Evolutionary conservation across 2,888 invertebrate species (phyloP).

Genomic region (Apamea crenata): DNA sequence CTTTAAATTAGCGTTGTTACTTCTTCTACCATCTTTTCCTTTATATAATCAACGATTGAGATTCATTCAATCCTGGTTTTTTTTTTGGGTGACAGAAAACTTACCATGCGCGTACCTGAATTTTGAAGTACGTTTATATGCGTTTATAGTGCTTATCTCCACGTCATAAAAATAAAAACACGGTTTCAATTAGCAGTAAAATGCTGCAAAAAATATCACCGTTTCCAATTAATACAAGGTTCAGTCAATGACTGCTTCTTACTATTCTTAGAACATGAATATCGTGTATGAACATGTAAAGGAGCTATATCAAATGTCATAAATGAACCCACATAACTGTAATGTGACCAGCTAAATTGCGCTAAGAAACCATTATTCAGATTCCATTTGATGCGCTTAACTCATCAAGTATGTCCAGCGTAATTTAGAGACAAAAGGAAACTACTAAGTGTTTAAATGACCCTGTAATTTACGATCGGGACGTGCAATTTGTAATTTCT

Average conservation of each 20-base stretch:
- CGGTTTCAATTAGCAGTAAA: slow-evolving; percentile 17
- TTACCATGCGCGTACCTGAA: not conserved
- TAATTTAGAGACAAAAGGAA: slow-evolving; percentile 49
- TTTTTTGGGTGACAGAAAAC: not conserved
- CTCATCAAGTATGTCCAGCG: slow-evolving; percentile 49
- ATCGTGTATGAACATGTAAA: not conserved
- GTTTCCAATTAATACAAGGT: slow-evolving; percentile 5
- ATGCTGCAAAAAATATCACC: not conserved
- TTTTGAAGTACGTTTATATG: not conserved
- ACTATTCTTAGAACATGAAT: slow-evolving; percentile 16
- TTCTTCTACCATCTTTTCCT: not conserved
- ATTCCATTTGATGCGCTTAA: slow-evolving; percentile 31
- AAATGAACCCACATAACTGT: slow-evolving; percentile 22
- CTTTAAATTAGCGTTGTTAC: not conserved
- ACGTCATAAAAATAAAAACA: slow-evolving; percentile 19
- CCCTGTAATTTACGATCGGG: slow-evolving; percentile 42
- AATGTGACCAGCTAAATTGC: slow-evolving; percentile 22
- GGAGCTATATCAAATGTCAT: slow-evolving; percentile 18
- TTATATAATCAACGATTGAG: not conserved
- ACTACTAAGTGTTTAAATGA: slow-evolving; percentile 57
- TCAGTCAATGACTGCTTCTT: slow-evolving; percentile 3
- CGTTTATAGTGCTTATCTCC: not conserved
- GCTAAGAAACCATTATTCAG: slow-evolving; percentile 19
- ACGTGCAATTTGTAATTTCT: slow-evolving; percentile 48
- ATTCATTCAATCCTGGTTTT: not conserved